Conservation (phyloP, 2,888 invertebrate species). For the Synergus laeviventris region DNA sequence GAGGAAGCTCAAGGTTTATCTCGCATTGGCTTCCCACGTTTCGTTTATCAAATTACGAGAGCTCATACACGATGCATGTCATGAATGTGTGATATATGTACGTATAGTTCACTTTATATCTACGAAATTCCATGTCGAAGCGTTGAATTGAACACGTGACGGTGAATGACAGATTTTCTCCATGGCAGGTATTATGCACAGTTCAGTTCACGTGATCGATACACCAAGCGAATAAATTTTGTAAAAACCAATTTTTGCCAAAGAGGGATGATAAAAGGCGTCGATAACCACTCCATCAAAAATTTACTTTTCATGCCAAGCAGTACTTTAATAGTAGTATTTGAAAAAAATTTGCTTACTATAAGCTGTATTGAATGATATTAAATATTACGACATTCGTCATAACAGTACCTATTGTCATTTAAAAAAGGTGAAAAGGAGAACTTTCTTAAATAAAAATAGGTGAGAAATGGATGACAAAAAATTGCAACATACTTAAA, state of each 20-base stretch:
- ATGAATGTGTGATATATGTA: not conserved
- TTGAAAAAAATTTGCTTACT: not conserved
- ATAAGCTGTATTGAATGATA: not conserved
- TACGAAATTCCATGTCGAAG: not conserved
- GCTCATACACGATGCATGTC: slow-evolving; percentile 10
- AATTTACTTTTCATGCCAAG: not conserved
- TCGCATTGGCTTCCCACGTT: slow-evolving; percentile 69
- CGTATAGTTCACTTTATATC: not conserved
- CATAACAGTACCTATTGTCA: no score
- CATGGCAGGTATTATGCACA: not conserved
- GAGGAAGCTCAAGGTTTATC: slow-evolving; percentile 61
- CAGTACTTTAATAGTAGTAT: not conserved
- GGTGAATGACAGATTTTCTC: slow-evolving; percentile 14
- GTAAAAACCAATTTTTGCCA: slow-evolving; percentile 18
- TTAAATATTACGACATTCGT: no score
- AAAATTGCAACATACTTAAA: no score
- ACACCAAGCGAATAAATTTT: not conserved
- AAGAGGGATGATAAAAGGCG: not conserved
- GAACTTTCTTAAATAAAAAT: no score
- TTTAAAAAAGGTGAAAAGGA: no score
- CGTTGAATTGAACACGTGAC: slow-evolving; percentile 15
- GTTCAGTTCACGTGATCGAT: slow-evolving; percentile 4
- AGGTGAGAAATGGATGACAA: no score
- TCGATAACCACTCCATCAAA: slow-evolving; percentile 22
- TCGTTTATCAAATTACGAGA: slow-evolving; percentile 56